Evolutionary conservation across 2,888 invertebrate species (phyloP), one percentile per base, ranked within the genome.

Genomic region (Mythimna albipuncta): DNA sequence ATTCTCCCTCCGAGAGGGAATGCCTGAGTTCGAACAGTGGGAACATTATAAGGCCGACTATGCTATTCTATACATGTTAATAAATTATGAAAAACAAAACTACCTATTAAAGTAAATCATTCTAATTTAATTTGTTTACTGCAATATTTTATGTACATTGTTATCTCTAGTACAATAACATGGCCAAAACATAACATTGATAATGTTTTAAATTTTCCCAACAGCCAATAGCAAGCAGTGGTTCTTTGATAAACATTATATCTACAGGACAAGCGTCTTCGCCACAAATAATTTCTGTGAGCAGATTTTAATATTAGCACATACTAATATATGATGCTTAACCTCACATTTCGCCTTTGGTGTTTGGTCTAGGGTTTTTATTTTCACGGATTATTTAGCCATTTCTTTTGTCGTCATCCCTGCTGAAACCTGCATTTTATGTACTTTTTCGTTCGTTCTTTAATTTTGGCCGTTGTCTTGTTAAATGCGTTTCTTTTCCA

Each of bases 181-280:
- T 26, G 57, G 58, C 61, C 54, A 57, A 67, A 35, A 44, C 52
- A 62, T 75, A 47, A 65, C 55, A 81, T 72, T 75, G 72, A 75
- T 71, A 77, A n/a, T 75, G 47, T 75, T 79, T 86, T 66, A 67
- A 84, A 89, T 90, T 92, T 91, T 88, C 87, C 89, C 92, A 84
- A 91, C 96, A 96, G 96, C 96, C 96, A 55, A 93, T 95, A 90
- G 93, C 87, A 78, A 94, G 95, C 95, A 95, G 95, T 93, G 95
- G 94, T 85, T 95, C 96, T 81, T 91, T 96, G 89, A 96, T 96
- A 93, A 96, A 96, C 93, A 96, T 96, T 81, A 96, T 96, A 92
- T 96, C 96, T 38, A 96, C 96, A 16, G 96, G 96, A 74, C 96
- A 96, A 91, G 96, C 96, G 50, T 95, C 96, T 21, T 94, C 96